A percentile compares a stretch with the other conserved stretches of the same genome.
Evolutionary conservation across 1,140 invertebrate genomes (phyloP).

Genomic region (Pomacea maculata): DNA sequence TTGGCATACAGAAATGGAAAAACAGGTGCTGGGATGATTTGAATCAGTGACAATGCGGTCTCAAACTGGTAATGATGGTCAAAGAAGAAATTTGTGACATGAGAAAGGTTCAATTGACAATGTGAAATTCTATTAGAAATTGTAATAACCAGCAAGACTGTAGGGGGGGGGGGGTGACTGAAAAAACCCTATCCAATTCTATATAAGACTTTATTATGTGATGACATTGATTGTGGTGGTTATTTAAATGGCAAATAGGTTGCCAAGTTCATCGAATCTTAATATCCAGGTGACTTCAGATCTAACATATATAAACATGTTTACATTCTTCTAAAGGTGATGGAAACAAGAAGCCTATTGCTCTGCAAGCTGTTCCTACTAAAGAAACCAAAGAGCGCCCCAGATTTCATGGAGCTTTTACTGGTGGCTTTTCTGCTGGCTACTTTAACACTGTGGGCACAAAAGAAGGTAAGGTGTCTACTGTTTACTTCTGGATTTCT

Average conservation of each 20-base stretch:
- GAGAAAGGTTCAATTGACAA: no score
- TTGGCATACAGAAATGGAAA: background rate
- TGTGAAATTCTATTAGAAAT: no score
- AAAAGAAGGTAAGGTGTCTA: constrained; percentile 75
- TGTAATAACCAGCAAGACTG: no score
- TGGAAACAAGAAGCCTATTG: constrained; percentile 69
- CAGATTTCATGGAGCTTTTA: constrained; percentile 98
- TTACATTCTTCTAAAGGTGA: constrained; percentile 40
- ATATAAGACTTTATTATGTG: no score
- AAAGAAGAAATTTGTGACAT: no score
- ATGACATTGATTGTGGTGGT: no score
- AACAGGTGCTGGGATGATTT: background rate
- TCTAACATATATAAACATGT: background rate
- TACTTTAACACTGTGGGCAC: constrained; percentile 97
- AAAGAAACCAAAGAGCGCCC: constrained; percentile 88
- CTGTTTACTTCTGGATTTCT: no score
- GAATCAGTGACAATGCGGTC: background rate
- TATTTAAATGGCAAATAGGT: no score
- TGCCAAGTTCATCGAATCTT: background rate
- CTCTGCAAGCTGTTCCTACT: constrained; percentile 86
- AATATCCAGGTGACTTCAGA: background rate
- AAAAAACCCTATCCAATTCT: no score
- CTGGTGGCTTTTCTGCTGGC: constrained; percentile 98
- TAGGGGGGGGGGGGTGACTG: no score
- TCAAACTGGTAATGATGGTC: background rate